Percentiles rank a stretch among this genome's conserved stretches.
Evolutionary conservation across 2,888 invertebrate genomes (phyloP).

Genomic region (Tanypteryx hageni): DNA sequence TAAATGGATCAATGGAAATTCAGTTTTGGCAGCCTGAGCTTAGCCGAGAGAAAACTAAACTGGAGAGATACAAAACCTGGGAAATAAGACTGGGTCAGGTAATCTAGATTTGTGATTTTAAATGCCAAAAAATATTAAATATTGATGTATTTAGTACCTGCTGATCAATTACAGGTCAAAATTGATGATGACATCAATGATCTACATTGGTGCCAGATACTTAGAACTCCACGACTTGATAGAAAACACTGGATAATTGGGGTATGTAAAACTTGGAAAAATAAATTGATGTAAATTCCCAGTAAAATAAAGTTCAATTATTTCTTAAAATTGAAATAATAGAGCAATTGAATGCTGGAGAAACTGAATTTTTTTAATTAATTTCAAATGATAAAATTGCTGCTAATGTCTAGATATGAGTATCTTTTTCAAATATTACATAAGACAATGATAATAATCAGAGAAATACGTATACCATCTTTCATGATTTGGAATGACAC

Average conservation of each 20-base stretch:
- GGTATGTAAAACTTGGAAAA: slow-evolving; percentile 12
- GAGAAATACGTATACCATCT: too few species aligned
- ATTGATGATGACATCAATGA: slow-evolving; percentile 35
- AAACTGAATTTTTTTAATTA: too few species aligned
- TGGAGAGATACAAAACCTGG: slow-evolving; percentile 44
- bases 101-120: background rate
- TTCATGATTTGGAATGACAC: too few species aligned
- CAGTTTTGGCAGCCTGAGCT: slow-evolving; percentile 57
- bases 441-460: too few species aligned
- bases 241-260: slow-evolving; percentile 60
- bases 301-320: too few species aligned
- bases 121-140: background rate
- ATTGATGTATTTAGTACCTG: background rate
- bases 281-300: too few species aligned
- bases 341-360: too few species aligned
- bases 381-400: too few species aligned
- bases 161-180: slow-evolving; percentile 27
- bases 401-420: too few species aligned
- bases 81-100: slow-evolving; percentile 56
- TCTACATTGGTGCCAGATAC: slow-evolving; percentile 34
- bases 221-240: slow-evolving; percentile 29
- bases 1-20: slow-evolving; percentile 56
- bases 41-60: slow-evolving; percentile 42
- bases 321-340: too few species aligned
- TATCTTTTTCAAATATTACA: too few species aligned